These are phyloP conservation scores for Drosophila mauritiana DNA, from an alignment of 1,140 invertebrate genomes.

Conservation along the genomic window DNA sequence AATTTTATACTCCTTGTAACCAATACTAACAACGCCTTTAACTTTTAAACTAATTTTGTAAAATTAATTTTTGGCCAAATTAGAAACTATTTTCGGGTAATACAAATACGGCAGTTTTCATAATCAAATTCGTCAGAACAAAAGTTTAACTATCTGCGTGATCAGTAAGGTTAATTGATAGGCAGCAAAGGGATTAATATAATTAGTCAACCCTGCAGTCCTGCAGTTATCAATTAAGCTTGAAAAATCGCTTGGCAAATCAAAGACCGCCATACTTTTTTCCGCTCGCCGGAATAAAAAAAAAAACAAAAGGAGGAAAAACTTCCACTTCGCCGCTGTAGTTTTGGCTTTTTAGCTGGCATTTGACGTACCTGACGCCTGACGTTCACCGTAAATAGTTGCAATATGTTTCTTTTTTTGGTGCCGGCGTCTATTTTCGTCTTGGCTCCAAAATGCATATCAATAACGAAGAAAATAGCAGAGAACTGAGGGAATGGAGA, in stretches of 20 bases:
- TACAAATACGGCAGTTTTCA: no score
- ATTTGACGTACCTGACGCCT: slow-evolving; percentile 52
- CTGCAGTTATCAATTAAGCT: slow-evolving; percentile 10
- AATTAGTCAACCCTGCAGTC: no score
- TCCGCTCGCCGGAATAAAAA: not conserved
- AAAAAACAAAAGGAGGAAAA: not conserved
- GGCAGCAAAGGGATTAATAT: no score
- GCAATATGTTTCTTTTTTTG: slow-evolving; percentile 60
- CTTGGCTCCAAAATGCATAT: slow-evolving; percentile 53
- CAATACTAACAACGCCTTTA: no score
- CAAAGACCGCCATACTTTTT: not conserved
- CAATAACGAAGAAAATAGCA: slow-evolving; percentile 26
- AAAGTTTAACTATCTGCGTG: no score
- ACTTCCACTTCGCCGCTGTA: slow-evolving; percentile 14
- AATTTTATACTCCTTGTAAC: no score
- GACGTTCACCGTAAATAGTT: slow-evolving; percentile 53
- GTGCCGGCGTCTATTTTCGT: slow-evolving; percentile 47
- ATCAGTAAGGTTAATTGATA: no score
- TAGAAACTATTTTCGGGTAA: no score
- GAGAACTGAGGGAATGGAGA: not conserved
- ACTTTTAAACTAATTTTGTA: no score
- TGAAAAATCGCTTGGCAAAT: slow-evolving; percentile 1
- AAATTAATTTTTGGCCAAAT: no score
- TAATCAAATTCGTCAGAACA: no score
- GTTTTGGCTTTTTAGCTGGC: slow-evolving; percentile 38